phyloP scores from a whole-genome alignment of 2,113 vertebrate species.

The Callipepla californica region DNA sequence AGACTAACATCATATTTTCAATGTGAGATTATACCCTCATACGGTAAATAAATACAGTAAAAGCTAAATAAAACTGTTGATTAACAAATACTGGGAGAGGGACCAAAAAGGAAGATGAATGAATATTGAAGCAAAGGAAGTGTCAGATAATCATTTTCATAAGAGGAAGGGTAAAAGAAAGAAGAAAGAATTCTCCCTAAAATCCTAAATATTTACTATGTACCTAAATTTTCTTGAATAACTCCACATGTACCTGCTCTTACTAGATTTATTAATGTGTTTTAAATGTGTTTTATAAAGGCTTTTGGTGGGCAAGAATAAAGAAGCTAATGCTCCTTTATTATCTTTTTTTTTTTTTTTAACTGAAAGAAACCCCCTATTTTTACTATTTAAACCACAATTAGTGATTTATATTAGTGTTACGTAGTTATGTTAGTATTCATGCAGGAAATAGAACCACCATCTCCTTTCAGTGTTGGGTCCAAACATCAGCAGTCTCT shows the following conservation, averaged over 20 bases:
- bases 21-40: not conserved
- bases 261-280: not conserved
- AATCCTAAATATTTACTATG: not conserved
- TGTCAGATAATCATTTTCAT: accelerated
- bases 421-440: not conserved
- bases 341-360: not conserved
- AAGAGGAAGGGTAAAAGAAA: not conserved
- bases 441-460: not conserved
- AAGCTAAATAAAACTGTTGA: not conserved
- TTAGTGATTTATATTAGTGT: not conserved
- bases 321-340: not conserved
- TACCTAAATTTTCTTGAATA: not conserved
- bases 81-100: not conserved
- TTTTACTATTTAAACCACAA: not conserved
- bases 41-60: not conserved
- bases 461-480: not conserved
- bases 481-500: not conserved
- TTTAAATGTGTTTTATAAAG: not conserved
- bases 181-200: not conserved
- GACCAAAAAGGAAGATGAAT: not conserved
- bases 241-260: accelerated
- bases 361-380: not conserved
- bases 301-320: not conserved
- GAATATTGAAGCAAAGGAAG: not conserved
- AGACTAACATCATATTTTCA: not conserved